Evolutionary conservation across 2,888 invertebrate genomes (phyloP).

Genomic region (Folsomia manolachei): DNA sequence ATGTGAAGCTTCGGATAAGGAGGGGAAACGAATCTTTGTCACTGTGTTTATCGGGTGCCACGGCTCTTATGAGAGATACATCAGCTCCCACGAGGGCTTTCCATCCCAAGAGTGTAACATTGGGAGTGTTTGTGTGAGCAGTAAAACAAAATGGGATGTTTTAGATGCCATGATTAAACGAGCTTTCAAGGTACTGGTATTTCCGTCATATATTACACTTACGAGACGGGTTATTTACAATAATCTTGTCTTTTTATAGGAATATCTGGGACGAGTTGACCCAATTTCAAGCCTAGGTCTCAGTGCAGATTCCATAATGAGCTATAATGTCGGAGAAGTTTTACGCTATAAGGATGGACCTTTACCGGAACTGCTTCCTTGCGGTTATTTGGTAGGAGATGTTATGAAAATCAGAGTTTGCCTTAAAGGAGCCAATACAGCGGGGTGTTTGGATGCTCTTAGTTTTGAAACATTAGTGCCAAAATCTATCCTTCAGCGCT

Average conservation of each 20-base stretch:
- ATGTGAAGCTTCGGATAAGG: conserved; percentile 59
- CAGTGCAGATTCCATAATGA: conserved; percentile 80
- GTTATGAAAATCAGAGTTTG: conserved; percentile 57
- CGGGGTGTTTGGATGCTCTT: conserved; percentile 84
- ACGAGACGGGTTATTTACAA: background rate
- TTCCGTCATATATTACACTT: too few species aligned
- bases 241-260: conserved; percentile 55
- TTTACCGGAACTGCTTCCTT: conserved; percentile 81
- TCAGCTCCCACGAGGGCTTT: conserved; percentile 64
- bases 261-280: conserved; percentile 88
- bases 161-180: conserved; percentile 86
- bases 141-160: conserved; percentile 92
- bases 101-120: conserved; percentile 74
- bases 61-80: conserved; percentile 69
- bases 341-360: conserved; percentile 54
- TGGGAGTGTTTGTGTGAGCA: conserved; percentile 83
- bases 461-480: conserved; percentile 95
- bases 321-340: conserved; percentile 86
- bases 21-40: conserved; percentile 83
- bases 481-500: conserved; percentile 91
- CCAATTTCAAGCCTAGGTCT: conserved; percentile 83
- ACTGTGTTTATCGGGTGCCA: conserved; percentile 83
- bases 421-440: conserved; percentile 68
- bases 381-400: conserved; percentile 84
- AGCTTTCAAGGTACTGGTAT: conserved; percentile 73